Percentiles rank a stretch among this genome's conserved stretches.
Conservation (phyloP, 2,888 invertebrate species). For the Mantis religiosa region DNA sequence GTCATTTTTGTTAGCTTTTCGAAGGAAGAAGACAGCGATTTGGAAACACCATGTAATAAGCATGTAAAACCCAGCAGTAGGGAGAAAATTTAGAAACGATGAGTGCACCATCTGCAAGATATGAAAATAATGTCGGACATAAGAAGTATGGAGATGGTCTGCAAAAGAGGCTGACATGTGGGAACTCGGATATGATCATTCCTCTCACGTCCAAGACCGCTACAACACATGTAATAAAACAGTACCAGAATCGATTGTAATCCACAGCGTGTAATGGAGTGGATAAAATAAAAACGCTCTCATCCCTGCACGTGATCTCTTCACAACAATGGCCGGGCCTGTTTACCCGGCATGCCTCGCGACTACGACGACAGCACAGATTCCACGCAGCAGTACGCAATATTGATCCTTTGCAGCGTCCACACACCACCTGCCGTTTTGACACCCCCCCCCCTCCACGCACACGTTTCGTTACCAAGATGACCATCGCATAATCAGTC, state of each 20-base stretch:
- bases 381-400: not conserved
- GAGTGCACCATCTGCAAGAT: not conserved
- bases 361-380: not conserved
- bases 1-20: no score
- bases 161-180: not conserved
- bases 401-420: not conserved
- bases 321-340: not conserved
- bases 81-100: not conserved
- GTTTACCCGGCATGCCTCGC: not conserved
- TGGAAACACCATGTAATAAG: no score
- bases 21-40: no score
- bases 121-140: not conserved
- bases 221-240: not conserved
- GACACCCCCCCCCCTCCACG: not conserved
- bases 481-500: no score
- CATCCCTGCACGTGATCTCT: not conserved
- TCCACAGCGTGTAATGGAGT: not conserved
- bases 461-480: not conserved
- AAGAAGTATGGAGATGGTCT: not conserved
- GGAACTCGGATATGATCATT: no score
- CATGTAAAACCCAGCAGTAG: no score
- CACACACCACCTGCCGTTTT: not conserved
- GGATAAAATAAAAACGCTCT: not conserved
- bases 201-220: no score
- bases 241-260: not conserved